Conservation (phyloP, 2,797 vertebrate species). For the Lateolabrax maculatus region DNA sequence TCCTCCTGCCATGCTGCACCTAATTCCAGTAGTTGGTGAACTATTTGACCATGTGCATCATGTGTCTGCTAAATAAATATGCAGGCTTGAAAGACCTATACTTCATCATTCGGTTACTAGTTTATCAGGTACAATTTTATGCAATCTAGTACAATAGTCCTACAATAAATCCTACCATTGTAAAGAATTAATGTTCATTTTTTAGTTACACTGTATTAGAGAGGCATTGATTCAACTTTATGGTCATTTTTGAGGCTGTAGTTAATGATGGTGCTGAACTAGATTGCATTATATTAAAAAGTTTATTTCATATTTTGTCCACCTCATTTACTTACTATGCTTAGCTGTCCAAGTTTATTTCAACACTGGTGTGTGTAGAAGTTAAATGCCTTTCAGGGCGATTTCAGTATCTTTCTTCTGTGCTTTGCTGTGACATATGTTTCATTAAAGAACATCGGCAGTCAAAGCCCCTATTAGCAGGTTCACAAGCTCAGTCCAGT, state of each 20-base stretch:
- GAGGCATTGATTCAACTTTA: background rate
- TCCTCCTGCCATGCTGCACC: background rate
- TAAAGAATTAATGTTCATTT: background rate
- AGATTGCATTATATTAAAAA: too few relatives aligned
- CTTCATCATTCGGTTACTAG: too few relatives aligned
- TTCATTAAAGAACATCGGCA: slow-evolving; percentile 34
- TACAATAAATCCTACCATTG: background rate
- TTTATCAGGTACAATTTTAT: too few relatives aligned
- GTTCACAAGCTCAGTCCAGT: slow-evolving; percentile 32
- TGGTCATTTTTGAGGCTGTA: background rate
- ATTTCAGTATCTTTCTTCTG: slow-evolving; percentile 15
- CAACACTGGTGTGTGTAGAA: background rate
- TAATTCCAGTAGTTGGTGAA: background rate
- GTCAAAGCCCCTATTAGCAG: slow-evolving; percentile 27
- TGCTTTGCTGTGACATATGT: slow-evolving; percentile 21
- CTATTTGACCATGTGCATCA: background rate
- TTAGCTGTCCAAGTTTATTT: too few relatives aligned
- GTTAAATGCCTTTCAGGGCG: background rate
- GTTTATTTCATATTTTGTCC: background rate
- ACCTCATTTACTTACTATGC: background rate
- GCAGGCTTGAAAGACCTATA: background rate
- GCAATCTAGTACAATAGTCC: too few relatives aligned
- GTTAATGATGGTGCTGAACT: background rate
- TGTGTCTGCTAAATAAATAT: slow-evolving; percentile 1
- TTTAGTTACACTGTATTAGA: background rate